Evolutionary conservation across 1,140 invertebrate species (phyloP), one percentile per base, ranked within the genome.

Genomic region (Drosophila kikkawai): DNA sequence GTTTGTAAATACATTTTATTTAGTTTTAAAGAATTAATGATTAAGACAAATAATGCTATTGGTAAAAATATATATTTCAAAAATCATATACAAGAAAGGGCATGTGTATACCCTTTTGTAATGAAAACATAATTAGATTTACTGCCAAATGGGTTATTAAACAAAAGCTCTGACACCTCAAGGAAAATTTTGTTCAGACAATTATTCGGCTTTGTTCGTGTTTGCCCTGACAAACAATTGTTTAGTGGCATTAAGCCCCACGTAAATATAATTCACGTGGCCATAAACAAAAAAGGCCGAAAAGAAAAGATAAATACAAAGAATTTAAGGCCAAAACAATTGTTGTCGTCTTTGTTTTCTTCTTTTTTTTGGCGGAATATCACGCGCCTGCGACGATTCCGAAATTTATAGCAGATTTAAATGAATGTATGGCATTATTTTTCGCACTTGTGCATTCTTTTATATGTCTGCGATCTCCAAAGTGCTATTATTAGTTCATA

Each of bases 341-440:
- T 37, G 48, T 64, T 61, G 42, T 48, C 15, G 15, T 29, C 19
- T 37, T 17, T 13, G 44, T 53, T 36, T 36, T 1, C 37, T 4
- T 37, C 2, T 3, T 36, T 22, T 36, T 64, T 84, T 65, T 55
- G 29, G 11, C 12, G 32, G 7, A 22, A 42, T 17, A 61, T 86
- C 82, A 85, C 79, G 79, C 69, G 82, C 82, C 50, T 13, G 39
- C 48, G 37, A 58, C 58, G 47, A 15, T 17, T 55, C 12, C 34
- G 13, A 45, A 66, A 65, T 75, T 81, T 79, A 78, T 69, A 47
- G 58, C 48, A 61, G 22, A 48, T 51, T 66, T 83, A 64, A 45
- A 82, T 44, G 58, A 79, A 79, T 50, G 51, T 59, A 19, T 42
- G 15, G 41, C 36, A 56, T 74, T 61, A 60, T 70, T 63, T 39